Evolutionary conservation across 1,140 invertebrate genomes (phyloP).

Genomic region (Oscheius sp.): DNA sequence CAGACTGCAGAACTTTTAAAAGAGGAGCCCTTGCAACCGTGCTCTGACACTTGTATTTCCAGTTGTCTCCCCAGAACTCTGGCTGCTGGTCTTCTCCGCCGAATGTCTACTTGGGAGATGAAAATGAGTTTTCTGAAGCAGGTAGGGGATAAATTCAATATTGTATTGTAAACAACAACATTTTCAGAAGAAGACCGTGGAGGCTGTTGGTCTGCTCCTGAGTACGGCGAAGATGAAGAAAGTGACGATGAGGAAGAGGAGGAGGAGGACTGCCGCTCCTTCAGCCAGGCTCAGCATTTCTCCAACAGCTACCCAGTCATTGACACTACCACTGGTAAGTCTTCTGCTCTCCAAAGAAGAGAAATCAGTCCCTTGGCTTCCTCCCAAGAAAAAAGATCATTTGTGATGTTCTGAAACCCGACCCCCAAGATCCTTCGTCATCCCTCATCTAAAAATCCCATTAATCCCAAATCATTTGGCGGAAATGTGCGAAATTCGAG

Average conservation of each 20-base stretch:
- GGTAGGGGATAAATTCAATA: neutral
- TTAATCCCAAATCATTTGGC: neutral
- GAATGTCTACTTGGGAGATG: conserved; percentile 7
- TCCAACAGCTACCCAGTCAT: conserved; percentile 12
- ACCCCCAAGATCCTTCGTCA: too few species aligned
- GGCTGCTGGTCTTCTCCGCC: conserved; percentile 23
- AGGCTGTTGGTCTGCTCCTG: conserved; percentile 25
- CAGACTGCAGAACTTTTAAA: neutral
- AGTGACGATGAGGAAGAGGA: neutral
- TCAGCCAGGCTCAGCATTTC: neutral
- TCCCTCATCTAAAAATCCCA: too few species aligned
- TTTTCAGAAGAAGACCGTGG: conserved; percentile 14
- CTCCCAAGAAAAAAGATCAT: too few species aligned
- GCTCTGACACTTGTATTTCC: neutral
- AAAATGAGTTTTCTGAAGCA: neutral
- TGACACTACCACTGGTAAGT: conserved; percentile 10
- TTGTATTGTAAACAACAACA: neutral
- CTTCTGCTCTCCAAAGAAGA: neutral
- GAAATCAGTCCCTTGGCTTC: neutral
- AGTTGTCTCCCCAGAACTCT: conserved; percentile 1
- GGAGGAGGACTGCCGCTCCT: neutral
- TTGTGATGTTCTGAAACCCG: too few species aligned
- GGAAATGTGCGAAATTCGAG: neutral
- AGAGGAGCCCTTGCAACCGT: neutral
- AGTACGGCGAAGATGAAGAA: neutral